Conservation (phyloP, 2,113 vertebrate genomes). For the Helogale parvula region DNA sequence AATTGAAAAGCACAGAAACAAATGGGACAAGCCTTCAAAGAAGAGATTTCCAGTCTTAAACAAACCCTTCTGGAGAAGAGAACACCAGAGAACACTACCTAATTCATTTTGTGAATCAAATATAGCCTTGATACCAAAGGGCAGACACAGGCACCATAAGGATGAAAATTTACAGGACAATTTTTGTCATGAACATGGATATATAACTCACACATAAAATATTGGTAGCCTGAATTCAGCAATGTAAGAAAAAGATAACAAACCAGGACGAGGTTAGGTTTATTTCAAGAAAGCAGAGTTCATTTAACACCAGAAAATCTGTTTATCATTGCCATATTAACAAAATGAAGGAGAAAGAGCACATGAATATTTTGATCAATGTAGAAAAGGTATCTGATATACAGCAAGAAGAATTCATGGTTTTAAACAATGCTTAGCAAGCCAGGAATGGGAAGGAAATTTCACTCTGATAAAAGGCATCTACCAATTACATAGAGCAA, state of each 20-base stretch:
- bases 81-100: not conserved
- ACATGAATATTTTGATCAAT: not conserved
- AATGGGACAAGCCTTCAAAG: not conserved
- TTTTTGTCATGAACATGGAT: not conserved
- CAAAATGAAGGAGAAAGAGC: conserved; percentile 39
- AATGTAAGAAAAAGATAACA: not conserved
- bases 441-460: not conserved
- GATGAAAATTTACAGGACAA: not conserved
- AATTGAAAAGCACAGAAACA: conserved; percentile 8
- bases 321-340: not conserved
- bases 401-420: not conserved
- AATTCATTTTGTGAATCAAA: conserved; percentile 3
- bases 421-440: conserved; percentile 36
- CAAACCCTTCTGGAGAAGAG: not conserved
- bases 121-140: not conserved
- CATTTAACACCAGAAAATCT: not conserved
- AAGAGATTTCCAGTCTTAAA: not conserved
- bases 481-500: not conserved
- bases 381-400: not conserved
- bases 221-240: not conserved
- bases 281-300: conserved; percentile 33
- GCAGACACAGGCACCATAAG: not conserved
- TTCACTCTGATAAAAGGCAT: not conserved
- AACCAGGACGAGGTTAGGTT: not conserved
- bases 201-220: not conserved